phyloP scores from a whole-genome alignment of 2,888 invertebrate species.

The Lordiphosa andalusiaca region DNA sequence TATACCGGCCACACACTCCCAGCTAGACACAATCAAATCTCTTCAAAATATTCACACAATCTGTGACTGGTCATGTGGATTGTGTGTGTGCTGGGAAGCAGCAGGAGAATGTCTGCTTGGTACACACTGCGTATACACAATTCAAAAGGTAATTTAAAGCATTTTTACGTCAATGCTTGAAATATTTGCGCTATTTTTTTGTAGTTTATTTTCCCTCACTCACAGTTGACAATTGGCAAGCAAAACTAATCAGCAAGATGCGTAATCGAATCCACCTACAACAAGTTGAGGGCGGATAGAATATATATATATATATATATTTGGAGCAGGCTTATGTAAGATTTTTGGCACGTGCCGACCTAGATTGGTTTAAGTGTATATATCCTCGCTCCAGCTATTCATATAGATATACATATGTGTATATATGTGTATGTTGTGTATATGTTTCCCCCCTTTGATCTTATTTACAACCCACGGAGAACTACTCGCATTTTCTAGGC shows the following conservation, averaged over 20 bases:
- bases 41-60: slow-evolving; percentile 62
- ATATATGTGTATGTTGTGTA: too few relatives aligned
- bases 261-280: slow-evolving; percentile 26
- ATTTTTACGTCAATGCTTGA: slow-evolving; percentile 62
- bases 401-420: slow-evolving; percentile 1
- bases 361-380: slow-evolving; percentile 4
- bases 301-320: background rate
- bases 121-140: slow-evolving; percentile 29
- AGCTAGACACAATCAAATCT: slow-evolving; percentile 39
- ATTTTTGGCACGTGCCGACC: slow-evolving; percentile 33
- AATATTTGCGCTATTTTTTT: slow-evolving; percentile 56
- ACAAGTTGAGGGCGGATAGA: background rate
- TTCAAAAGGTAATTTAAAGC: slow-evolving; percentile 38
- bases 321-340: slow-evolving; percentile 20
- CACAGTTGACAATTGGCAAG: slow-evolving; percentile 57
- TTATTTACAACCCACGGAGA: slow-evolving; percentile 21
- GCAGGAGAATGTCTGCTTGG: background rate
- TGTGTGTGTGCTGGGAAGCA: slow-evolving; percentile 17
- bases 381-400: slow-evolving; percentile 22
- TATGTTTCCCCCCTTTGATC: slow-evolving; percentile 26
- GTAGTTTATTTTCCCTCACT: slow-evolving; percentile 1
- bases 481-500: slow-evolving; percentile 25
- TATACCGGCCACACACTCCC: slow-evolving; percentile 12
- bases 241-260: slow-evolving; percentile 36
- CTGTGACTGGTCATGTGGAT: slow-evolving; percentile 58